These are phyloP conservation scores for Atopsyche davidsoni DNA, from an alignment of 1,140 invertebrate species.

Conservation along the genomic window DNA sequence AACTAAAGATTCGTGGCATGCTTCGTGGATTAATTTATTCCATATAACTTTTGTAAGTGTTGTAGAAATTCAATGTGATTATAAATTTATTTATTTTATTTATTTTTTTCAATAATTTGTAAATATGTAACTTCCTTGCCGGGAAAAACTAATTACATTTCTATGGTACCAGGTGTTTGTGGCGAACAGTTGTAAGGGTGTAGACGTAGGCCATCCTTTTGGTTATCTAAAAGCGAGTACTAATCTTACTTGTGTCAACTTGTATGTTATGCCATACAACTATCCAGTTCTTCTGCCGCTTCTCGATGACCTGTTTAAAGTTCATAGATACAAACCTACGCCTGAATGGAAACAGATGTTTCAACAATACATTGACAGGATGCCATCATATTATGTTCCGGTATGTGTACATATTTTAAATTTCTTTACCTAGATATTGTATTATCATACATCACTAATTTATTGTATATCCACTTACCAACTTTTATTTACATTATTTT, in stretches of 20 bases:
- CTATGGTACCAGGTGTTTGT: constrained; percentile 76
- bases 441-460: constrained; percentile 4
- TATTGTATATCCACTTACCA: too few species aligned
- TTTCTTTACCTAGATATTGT: background rate
- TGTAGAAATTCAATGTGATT: background rate
- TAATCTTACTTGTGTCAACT: constrained; percentile 88
- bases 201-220: constrained; percentile 87
- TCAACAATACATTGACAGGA: constrained; percentile 87
- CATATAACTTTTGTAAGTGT: background rate
- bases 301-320: constrained; percentile 86
- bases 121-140: background rate
- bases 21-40: too few species aligned
- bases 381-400: constrained; percentile 93
- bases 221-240: constrained; percentile 98
- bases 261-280: constrained; percentile 98
- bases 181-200: constrained; percentile 80
- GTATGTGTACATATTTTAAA: constrained; percentile 54
- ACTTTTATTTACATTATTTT: too few species aligned
- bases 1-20: too few species aligned
- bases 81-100: constrained; percentile 1
- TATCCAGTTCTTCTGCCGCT: constrained; percentile 92
- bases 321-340: constrained; percentile 84
- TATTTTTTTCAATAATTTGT: constrained; percentile 1
- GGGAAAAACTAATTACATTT: too few species aligned
- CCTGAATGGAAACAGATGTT: constrained; percentile 87